phyloP scores from a whole-genome alignment of 2,888 invertebrate genomes.

The Plebejus anna region DNA sequence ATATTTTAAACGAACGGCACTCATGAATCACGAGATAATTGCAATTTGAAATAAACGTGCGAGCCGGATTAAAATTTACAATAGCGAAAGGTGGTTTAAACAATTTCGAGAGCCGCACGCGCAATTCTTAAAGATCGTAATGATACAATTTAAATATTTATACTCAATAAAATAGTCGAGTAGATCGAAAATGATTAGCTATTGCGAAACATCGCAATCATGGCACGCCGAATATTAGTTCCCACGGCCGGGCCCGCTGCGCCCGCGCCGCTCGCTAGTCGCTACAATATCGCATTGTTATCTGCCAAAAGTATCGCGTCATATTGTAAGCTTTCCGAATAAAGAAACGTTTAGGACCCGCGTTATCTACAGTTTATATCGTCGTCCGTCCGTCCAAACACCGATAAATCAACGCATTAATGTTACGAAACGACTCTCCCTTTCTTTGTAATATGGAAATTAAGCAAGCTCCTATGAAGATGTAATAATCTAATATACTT shows the following conservation, averaged over 20 bases:
- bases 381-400: constrained; percentile 56
- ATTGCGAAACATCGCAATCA: constrained; percentile 66
- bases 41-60: constrained; percentile 28
- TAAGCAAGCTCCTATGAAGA: constrained; percentile 36
- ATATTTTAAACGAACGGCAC: constrained; percentile 5
- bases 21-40: constrained; percentile 28
- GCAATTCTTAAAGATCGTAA: constrained; percentile 28
- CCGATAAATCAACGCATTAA: constrained; percentile 69
- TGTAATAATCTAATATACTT: constrained; percentile 25
- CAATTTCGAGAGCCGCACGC: constrained; percentile 17
- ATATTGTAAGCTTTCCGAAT: constrained; percentile 77
- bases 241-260: constrained; percentile 67
- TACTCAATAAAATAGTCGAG: constrained; percentile 36
- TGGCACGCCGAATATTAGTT: constrained; percentile 64
- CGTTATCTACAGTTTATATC: constrained; percentile 51
- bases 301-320: constrained; percentile 79
- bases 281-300: constrained; percentile 76
- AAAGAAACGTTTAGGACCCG: constrained; percentile 60
- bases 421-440: constrained; percentile 60
- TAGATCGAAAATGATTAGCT: constrained; percentile 52
- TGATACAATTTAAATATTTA: constrained; percentile 34
- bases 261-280: constrained; percentile 46
- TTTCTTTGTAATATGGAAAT: constrained; percentile 46
- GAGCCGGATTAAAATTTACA: constrained; percentile 25
- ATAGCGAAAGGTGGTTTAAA: constrained; percentile 27